phyloP scores from a whole-genome alignment of 2,797 vertebrate genomes.

The Sebastes alutus region DNA sequence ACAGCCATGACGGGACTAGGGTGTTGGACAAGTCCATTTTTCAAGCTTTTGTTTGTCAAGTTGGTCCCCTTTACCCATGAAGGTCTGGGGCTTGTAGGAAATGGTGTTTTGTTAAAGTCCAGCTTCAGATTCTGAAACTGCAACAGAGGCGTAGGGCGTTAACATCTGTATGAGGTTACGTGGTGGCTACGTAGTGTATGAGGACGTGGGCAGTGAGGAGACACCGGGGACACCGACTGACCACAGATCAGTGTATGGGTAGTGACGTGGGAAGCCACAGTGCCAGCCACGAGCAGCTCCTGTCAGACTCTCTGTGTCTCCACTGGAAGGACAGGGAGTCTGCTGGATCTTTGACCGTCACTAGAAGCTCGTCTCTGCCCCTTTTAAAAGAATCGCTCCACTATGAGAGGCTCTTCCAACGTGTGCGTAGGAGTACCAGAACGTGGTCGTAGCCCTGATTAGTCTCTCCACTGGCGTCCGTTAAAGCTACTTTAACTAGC shows the following conservation, averaged over 20 bases:
- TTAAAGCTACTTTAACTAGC: no score
- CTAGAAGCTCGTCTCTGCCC: background rate
- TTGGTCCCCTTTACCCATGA: background rate
- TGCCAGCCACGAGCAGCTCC: background rate
- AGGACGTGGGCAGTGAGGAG: background rate
- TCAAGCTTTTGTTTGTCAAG: no score
- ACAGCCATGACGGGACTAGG: no score
- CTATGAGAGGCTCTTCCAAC: background rate
- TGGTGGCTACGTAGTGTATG: background rate
- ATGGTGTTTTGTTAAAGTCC: background rate
- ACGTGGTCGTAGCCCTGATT: no score
- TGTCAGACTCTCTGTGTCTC: background rate
- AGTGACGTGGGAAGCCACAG: background rate
- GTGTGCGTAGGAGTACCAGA: background rate
- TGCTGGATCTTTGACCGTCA: background rate
- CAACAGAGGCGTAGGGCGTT: background rate
- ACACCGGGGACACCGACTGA: background rate
- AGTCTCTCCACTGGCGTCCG: no score
- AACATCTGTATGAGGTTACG: background rate
- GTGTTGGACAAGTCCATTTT: no score
- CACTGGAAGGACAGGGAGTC: background rate
- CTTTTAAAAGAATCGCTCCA: background rate
- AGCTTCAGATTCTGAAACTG: background rate
- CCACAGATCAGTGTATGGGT: background rate
- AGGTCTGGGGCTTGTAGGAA: background rate